Evolutionary conservation across 2,888 invertebrate genomes (phyloP).

Genomic region (Plebejus melissa): DNA sequence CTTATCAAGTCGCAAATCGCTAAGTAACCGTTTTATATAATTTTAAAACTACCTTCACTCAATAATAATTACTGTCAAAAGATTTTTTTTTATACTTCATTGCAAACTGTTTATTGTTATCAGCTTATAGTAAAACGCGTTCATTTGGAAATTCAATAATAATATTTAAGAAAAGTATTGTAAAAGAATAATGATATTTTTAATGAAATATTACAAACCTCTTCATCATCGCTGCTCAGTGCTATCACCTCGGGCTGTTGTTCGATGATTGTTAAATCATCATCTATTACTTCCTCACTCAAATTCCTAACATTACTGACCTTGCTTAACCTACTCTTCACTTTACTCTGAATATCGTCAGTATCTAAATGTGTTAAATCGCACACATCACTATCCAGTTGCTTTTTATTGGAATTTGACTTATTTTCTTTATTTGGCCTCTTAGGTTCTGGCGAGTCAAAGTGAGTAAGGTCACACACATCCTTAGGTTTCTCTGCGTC

Average conservation of each 20-base stretch:
- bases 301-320: slow-evolving; percentile 35
- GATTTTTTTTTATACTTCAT: neutral
- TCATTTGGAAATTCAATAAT: neutral
- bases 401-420: slow-evolving; percentile 28
- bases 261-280: slow-evolving; percentile 65
- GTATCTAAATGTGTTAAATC: slow-evolving; percentile 34
- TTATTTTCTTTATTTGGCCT: slow-evolving; percentile 41
- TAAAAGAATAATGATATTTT: neutral
- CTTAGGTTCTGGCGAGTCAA: neutral
- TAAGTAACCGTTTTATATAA: neutral
- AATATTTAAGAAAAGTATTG: neutral
- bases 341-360: slow-evolving; percentile 40
- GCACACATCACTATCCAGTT: slow-evolving; percentile 31
- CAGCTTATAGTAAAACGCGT: neutral
- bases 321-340: slow-evolving; percentile 40
- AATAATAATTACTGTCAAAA: neutral
- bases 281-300: slow-evolving; percentile 48
- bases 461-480: slow-evolving; percentile 29
- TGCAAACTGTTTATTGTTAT: neutral
- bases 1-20: neutral
- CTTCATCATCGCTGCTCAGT: slow-evolving; percentile 70
- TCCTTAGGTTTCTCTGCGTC: slow-evolving; percentile 28
- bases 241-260: slow-evolving; percentile 60
- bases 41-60: slow-evolving; percentile 34
- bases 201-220: slow-evolving; percentile 44